Evolutionary conservation across 2,797 vertebrate species (phyloP).

Genomic region (Girardinus metallicus): DNA sequence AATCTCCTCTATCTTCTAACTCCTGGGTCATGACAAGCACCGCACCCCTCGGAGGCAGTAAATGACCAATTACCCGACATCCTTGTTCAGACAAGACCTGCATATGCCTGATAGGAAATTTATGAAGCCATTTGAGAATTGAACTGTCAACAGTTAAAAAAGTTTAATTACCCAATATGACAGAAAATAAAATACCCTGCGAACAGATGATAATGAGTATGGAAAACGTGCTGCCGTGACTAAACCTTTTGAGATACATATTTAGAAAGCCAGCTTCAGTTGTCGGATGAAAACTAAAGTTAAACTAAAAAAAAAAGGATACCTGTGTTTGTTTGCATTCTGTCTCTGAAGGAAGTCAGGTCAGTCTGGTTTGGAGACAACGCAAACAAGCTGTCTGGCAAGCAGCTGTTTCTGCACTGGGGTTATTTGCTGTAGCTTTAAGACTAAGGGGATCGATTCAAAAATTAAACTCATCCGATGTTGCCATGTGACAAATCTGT

Average conservation of each 20-base stretch:
- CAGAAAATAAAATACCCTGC: slow-evolving; percentile 15
- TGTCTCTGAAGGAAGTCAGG: slow-evolving; percentile 14
- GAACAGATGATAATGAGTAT: slow-evolving; percentile 37
- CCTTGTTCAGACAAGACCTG: slow-evolving; percentile 57
- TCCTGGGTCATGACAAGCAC: slow-evolving; percentile 44
- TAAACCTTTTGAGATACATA: slow-evolving; percentile 26
- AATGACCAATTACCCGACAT: slow-evolving; percentile 56
- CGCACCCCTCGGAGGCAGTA: slow-evolving; percentile 20
- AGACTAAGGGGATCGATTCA: slow-evolving; percentile 41
- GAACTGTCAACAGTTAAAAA: slow-evolving; percentile 60
- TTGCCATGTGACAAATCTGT: slow-evolving; percentile 25
- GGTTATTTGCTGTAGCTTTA: slow-evolving; percentile 39
- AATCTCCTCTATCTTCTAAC: slow-evolving; percentile 47
- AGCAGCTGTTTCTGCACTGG: slow-evolving; percentile 38
- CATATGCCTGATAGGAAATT: slow-evolving; percentile 39
- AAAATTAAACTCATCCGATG: slow-evolving; percentile 33
- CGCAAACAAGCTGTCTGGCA: slow-evolving; percentile 13
- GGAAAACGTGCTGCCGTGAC: slow-evolving; percentile 16
- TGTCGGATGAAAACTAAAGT: slow-evolving; percentile 27
- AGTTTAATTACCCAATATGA: slow-evolving; percentile 42
- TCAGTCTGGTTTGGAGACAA: background rate
- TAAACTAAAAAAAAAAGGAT: slow-evolving; percentile 34
- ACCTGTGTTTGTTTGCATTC: slow-evolving; percentile 50
- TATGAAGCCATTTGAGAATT: slow-evolving; percentile 48
- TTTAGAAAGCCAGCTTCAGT: slow-evolving; percentile 18